A percentile compares a stretch with the other conserved stretches of the same genome.
Conservation (phyloP, 2,113 vertebrate species). For the Strix aluco region DNA sequence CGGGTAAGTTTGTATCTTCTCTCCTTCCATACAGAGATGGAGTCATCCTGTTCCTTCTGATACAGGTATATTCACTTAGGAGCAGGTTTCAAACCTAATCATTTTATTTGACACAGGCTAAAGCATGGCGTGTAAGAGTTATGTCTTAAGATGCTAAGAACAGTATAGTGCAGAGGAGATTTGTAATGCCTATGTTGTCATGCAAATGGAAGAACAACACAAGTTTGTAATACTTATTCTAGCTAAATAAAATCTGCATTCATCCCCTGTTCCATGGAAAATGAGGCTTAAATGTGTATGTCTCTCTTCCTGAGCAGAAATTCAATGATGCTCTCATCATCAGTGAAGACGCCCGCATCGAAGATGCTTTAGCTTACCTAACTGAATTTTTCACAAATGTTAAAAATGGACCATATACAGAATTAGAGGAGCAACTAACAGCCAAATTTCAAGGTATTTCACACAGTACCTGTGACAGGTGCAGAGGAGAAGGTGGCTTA, state of each 20-base stretch:
- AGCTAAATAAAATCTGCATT: not conserved
- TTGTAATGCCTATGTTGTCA: not conserved
- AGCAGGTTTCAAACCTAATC: not conserved
- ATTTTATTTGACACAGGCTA: not conserved
- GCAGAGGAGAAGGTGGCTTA: not conserved
- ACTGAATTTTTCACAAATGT: constrained; percentile 76
- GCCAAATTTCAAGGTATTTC: constrained; percentile 74
- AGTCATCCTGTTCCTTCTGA: not conserved
- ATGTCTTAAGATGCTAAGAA: not conserved
- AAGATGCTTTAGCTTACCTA: constrained; percentile 78
- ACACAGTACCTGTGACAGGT: not conserved
- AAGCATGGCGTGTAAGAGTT: not conserved
- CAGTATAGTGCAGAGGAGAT: not conserved
- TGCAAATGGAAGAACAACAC: not conserved
- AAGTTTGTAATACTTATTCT: not conserved
- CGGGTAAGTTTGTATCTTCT: constrained; percentile 50
- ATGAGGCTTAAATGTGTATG: not conserved
- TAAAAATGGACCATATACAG: constrained; percentile 62
- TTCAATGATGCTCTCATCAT: constrained; percentile 81
- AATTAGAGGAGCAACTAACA: constrained; percentile 70
- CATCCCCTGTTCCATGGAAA: not conserved
- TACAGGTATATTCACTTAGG: not conserved
- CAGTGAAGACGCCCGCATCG: constrained; percentile 74
- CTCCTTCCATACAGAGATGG: not conserved
- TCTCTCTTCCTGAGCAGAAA: constrained; percentile 71